Evolutionary conservation across 2,797 vertebrate species (phyloP), one percentile per base, ranked within the genome.

Genomic region (Xerus rutilus): DNA sequence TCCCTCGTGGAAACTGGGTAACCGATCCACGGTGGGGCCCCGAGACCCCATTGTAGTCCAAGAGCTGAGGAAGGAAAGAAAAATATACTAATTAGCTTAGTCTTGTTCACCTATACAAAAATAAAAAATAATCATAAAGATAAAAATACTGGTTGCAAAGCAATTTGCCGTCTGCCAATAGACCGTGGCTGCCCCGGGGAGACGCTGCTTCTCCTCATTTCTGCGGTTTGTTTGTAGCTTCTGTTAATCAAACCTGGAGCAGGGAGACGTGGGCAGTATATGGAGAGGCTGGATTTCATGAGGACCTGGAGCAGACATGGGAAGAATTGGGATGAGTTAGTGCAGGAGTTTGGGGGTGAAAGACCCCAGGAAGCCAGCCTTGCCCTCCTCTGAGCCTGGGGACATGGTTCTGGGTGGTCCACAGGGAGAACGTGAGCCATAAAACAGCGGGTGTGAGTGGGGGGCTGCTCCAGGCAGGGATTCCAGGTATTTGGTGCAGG

Each of bases 41-140:
- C 59, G 74, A 91, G 90, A 95, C 89, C 92, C 49, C 93, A 86
- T 52, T 96, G 76, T 94, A 96, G 62, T 93, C 97, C 93, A 86
- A 97, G 96, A 96, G 76, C 59, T 76, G 47, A 93, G 88, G 52
- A 93, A 83, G 76, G 94, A 91, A 92, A 94, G 87, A 54, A 91
- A 86, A 86, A 62, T 20, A 62, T 32, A 92, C 89, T 97, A 97
- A 98, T 98, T 96, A 96, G 83, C 89, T 98, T 89, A 59, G 94
- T 93, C 97, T 91, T 96, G 77, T 96, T 91, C 92, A 96, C 89
- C 94, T 94, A 82, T 30, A 64, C 13, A 70, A 94, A 77, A 98
- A 94, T 88, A 72, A 94, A 82, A 70, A 91, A 43, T 76, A 90
- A 54, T 92, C n/a, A n/a, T 49, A 81, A 32, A 84, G 64, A 67